These are phyloP conservation scores for Drosophila algonquin DNA, from an alignment of 2,888 invertebrate species.

Conservation along the genomic window DNA sequence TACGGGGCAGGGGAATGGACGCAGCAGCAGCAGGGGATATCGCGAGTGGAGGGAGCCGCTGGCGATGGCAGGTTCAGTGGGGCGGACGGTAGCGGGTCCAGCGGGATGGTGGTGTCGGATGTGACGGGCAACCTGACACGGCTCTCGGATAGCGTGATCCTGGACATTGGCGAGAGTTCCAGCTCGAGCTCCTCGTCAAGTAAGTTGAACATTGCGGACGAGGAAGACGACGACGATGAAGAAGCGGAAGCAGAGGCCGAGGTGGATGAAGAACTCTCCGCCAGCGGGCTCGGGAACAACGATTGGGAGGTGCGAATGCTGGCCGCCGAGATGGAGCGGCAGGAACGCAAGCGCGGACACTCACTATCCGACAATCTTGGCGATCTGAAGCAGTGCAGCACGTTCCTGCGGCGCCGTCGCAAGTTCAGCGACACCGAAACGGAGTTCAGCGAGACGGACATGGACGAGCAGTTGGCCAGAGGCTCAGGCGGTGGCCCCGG, in stretches of 20 bases:
- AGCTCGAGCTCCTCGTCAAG: conserved; percentile 81
- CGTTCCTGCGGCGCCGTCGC: conserved; percentile 74
- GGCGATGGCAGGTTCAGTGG: conserved; percentile 18
- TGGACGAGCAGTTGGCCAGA: conserved; percentile 62
- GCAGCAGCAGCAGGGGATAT: conserved; percentile 51
- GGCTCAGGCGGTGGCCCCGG: background rate
- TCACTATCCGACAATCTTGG: conserved; percentile 79
- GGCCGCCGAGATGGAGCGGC: conserved; percentile 88
- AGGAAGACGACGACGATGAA: conserved; percentile 67
- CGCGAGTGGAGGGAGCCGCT: conserved; percentile 60
- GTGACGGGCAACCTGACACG: conserved; percentile 84
- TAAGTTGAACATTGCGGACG: conserved; percentile 75
- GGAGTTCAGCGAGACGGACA: conserved; percentile 82
- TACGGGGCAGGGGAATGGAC: conserved; percentile 54
- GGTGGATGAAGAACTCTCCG: conserved; percentile 9
- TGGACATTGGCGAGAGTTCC: conserved; percentile 82
- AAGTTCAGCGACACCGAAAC: conserved; percentile 83
- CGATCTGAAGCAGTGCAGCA: conserved; percentile 73
- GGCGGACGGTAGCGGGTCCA: conserved; percentile 29
- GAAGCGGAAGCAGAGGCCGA: conserved; percentile 57
- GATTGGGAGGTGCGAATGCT: conserved; percentile 93
- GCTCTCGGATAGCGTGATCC: conserved; percentile 83
- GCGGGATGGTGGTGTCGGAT: conserved; percentile 74
- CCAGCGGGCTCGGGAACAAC: conserved; percentile 80
- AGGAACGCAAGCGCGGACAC: conserved; percentile 83